Evolutionary conservation across 2,888 invertebrate genomes (phyloP).

Genomic region (Sarcophaga carnaria): DNA sequence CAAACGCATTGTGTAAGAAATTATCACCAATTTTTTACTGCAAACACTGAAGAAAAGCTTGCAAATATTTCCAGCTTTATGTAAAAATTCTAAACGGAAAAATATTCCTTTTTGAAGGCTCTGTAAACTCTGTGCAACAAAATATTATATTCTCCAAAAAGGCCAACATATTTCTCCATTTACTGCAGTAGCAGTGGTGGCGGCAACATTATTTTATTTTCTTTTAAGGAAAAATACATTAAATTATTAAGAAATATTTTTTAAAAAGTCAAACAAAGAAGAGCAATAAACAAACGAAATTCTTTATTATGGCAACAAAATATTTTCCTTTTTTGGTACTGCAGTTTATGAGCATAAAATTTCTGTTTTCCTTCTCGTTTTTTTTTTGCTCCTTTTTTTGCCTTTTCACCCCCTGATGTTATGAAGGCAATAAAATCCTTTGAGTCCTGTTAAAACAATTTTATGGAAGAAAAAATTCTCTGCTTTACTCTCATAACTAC

Average conservation of each 20-base stretch:
- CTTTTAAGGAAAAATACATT: background rate
- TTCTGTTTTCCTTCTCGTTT: no score
- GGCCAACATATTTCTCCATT: no score
- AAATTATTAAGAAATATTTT: conserved; percentile 11
- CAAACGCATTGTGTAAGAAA: no score
- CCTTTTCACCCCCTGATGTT: background rate
- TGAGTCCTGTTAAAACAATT: conserved; percentile 44
- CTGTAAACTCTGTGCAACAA: no score
- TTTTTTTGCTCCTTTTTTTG: background rate
- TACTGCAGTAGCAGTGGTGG: no score
- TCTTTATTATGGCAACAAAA: conserved; percentile 2
- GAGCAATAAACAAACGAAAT: background rate
- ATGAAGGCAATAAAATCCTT: conserved; percentile 32
- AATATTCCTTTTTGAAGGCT: no score
- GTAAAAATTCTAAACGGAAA: no score
- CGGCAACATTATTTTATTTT: background rate
- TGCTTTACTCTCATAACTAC: background rate
- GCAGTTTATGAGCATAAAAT: background rate
- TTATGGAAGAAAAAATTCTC: conserved; percentile 11
- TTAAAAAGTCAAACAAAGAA: background rate
- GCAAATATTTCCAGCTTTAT: no score
- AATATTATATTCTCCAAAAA: no score
- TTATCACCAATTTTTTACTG: no score
- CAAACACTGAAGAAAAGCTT: no score
- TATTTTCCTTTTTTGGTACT: background rate